Evolutionary conservation across 1,140 invertebrate species (phyloP).

Genomic region (Zaprionus ornatus): DNA sequence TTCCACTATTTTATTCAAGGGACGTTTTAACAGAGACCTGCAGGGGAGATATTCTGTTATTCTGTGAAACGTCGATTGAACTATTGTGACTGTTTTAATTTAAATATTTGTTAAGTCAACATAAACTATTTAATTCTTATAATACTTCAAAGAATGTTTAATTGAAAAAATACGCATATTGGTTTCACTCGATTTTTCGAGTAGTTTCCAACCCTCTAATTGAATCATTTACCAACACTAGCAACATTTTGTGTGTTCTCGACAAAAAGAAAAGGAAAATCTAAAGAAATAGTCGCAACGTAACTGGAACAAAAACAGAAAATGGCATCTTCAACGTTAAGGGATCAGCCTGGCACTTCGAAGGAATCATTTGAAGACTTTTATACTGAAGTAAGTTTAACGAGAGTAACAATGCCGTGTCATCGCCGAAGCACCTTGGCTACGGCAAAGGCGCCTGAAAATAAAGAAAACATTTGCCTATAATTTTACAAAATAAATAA

Average conservation of each 20-base stretch:
- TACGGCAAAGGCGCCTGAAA: conserved; percentile 16
- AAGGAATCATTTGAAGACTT: conserved; percentile 83
- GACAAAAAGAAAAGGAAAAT: conserved; percentile 36
- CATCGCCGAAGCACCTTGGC: conserved; percentile 18
- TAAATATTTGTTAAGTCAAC: neutral
- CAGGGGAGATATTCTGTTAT: neutral
- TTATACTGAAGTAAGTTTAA: conserved; percentile 81
- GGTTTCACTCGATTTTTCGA: neutral
- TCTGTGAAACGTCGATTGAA: too few relatives aligned
- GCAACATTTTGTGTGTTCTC: conserved; percentile 30
- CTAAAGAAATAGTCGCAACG: neutral
- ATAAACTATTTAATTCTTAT: neutral
- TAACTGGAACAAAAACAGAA: conserved; percentile 36
- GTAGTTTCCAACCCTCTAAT: conserved; percentile 16
- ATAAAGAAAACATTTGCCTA: conserved; percentile 35
- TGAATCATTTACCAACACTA: conserved; percentile 19
- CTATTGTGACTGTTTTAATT: neutral
- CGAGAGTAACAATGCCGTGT: conserved; percentile 20
- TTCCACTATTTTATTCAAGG: neutral
- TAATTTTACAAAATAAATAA: conserved; percentile 61
- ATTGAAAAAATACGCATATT: neutral
- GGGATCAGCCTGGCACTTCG: conserved; percentile 69
- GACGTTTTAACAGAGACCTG: neutral
- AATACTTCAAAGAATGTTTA: neutral
- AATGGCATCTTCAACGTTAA: conserved; percentile 59